Base-by-base conservation (phyloP, 2,797 vertebrate species). In the Takifugu rubripes region DNA sequence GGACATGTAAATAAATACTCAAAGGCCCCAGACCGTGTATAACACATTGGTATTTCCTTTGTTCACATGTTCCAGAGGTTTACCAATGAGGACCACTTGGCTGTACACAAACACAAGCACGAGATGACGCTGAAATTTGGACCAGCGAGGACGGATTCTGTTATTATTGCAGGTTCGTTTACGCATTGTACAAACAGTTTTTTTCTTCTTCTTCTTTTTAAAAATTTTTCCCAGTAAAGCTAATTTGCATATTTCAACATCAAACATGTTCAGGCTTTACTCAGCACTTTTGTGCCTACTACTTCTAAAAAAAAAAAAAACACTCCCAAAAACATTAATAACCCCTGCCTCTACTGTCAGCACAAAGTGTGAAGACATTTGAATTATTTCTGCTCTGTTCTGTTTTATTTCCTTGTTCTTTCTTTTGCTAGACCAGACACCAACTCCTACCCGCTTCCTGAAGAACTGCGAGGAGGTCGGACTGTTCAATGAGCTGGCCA, bases 401-500 rank as follows among this genome's bases (percentile, higher is more conserved):
- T 17, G 31, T 33, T 40, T 40, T 40, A 12, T 40, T n/a, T 8
- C 3, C 5, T 45, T n/a, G n/a, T 4, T 45, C n/a, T 80, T 79
- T 31, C 55, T 21, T 80, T 72, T 77, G 64, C 66, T 90, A 99
- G 97, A 99, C 87, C 96, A 98, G 85, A 99, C 97, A 16, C 96
- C 97, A 25, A 98, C 97, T 77, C 97, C 97, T 5, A 99, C 97
- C 9, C 94, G 96, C 75, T 99, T 99, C 91, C 81, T 99, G 83
- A 99, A 98, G 90, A 99, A 99, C 89, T 99, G 97, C 42, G 97
- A 99, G 76, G 97, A 98, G 70, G 97, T 98, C 49, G 97, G 96
- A 50, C 92, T 99, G 56, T 99, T 99, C 91, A 97, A 95, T 56
- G 97, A 99, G 85, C 89, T 98, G 77, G 95, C 92, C 68, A 94